Evolutionary conservation across 2,888 invertebrate genomes (phyloP).

Genomic region (Unio delphinus): DNA sequence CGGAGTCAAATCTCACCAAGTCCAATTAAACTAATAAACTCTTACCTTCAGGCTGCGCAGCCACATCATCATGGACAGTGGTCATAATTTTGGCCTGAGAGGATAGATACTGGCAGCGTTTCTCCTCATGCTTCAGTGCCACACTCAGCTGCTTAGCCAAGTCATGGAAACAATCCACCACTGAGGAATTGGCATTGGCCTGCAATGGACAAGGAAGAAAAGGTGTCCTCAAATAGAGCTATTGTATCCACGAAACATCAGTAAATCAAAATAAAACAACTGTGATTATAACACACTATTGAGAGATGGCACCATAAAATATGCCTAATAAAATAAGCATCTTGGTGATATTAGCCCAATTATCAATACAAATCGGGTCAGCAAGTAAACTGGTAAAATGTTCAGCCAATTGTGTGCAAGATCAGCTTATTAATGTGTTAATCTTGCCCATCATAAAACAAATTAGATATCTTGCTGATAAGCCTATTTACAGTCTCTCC

Average conservation of each 20-base stretch:
- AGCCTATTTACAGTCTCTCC: too few relatives aligned
- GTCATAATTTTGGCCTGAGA: conserved; percentile 90
- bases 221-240: not conserved
- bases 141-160: conserved; percentile 82
- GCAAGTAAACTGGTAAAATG: too few relatives aligned
- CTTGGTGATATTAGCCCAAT: too few relatives aligned
- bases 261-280: not conserved
- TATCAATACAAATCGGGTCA: too few relatives aligned
- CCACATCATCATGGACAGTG: conserved; percentile 68
- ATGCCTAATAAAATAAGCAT: too few relatives aligned
- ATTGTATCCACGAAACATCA: not conserved
- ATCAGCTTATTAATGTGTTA: too few relatives aligned
- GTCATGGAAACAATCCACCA: conserved; percentile 94
- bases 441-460: too few relatives aligned
- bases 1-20: not conserved
- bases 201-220: conserved; percentile 74
- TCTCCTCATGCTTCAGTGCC: conserved; percentile 92
- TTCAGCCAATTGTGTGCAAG: too few relatives aligned
- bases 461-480: too few relatives aligned
- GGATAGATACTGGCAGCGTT: conserved; percentile 88
- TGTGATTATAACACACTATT: too few relatives aligned
- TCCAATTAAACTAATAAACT: not conserved
- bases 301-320: too few relatives aligned
- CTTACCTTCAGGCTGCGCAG: conserved; percentile 61
- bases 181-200: conserved; percentile 91